Conservation (phyloP, 2,797 vertebrate species). For the Anniella stebbinsi region DNA sequence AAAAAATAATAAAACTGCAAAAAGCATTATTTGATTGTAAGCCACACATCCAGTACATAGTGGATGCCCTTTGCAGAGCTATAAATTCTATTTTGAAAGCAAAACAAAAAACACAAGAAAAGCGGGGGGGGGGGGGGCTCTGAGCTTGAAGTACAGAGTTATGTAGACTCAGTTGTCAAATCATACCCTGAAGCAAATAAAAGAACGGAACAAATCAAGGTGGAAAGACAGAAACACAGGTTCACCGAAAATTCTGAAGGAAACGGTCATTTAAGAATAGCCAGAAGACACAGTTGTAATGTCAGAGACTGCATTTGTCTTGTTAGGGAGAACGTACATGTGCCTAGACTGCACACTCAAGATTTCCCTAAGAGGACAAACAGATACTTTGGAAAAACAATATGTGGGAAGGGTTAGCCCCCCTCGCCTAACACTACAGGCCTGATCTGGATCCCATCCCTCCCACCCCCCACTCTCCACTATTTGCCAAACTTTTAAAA, state of each 20-base stretch:
- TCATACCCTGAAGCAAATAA: not conserved
- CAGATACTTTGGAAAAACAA: not conserved
- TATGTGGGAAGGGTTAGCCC: not conserved
- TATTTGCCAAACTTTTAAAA: not conserved
- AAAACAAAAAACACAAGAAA: too few species aligned
- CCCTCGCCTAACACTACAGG: not conserved
- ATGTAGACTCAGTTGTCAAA: not conserved
- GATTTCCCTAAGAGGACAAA: not conserved
- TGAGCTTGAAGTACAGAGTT: not conserved
- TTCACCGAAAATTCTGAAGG: not conserved
- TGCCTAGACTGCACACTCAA: too few species aligned
- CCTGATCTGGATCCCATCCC: too few species aligned
- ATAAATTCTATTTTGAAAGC: not conserved
- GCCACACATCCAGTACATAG: not conserved
- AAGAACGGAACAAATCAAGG: not conserved
- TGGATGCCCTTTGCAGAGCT: not conserved
- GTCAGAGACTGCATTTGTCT: not conserved
- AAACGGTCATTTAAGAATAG: slow-evolving; percentile 31
- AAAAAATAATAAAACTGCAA: not conserved
- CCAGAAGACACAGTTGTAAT: slow-evolving; percentile 11
- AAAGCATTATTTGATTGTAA: not conserved
- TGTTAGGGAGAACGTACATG: not conserved
- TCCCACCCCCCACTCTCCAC: not conserved
- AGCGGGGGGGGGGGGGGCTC: too few species aligned
- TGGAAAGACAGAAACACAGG: not conserved